Base-by-base conservation (phyloP, 2,113 vertebrate species). In the Aix galericulata region DNA sequence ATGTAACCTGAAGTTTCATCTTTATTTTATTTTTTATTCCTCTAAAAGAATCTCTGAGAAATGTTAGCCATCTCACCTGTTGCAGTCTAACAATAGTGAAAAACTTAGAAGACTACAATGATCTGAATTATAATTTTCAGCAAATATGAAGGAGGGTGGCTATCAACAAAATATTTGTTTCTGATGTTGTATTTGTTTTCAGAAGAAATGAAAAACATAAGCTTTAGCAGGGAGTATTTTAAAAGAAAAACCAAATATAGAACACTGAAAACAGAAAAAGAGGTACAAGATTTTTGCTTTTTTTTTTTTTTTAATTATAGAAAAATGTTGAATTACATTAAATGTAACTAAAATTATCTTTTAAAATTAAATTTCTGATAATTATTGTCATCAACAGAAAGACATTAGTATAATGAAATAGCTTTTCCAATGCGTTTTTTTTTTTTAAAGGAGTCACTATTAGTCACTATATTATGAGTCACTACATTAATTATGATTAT, bases 391-490 rank as follows among this genome's bases (percentile, higher is more conserved):
- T 82, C 59, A 94, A 89, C 22, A 48, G 25, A 90, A 32, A 92
- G 69, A 36, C 6, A 22, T 78, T 90, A 85, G 8, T 53, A 89
- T 82, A 89, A 93, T 86, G 15, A 95, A 97, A 94, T 82, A n/a
- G 1, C 8, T 89, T 86, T 55, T 88, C 38, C 38, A 94, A 17
- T 73, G 8, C n/a, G n/a, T n/a, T n/a, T 18, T 52, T 84, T 90
- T 94, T 85, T 52, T 1, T 46, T 67, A 71, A 88, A 63, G 8
- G 13, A 82, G 78, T 74, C 29, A 40, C 40, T 40, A 40, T 13
- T 40, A 40, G 40, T 85, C 48, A 85, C 40, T 40, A 38, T 93
- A 77, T 46, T 69, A 67, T 76, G 5, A 90, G 42, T 87, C 52
- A 84, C 10, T 46, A 8, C 81, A 74, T 89, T 96, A 95, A 94